A percentile compares a stretch with the other conserved stretches of the same genome.
phyloP scores from a whole-genome alignment of 2,113 vertebrate species.

The Notothenia coriiceps region DNA sequence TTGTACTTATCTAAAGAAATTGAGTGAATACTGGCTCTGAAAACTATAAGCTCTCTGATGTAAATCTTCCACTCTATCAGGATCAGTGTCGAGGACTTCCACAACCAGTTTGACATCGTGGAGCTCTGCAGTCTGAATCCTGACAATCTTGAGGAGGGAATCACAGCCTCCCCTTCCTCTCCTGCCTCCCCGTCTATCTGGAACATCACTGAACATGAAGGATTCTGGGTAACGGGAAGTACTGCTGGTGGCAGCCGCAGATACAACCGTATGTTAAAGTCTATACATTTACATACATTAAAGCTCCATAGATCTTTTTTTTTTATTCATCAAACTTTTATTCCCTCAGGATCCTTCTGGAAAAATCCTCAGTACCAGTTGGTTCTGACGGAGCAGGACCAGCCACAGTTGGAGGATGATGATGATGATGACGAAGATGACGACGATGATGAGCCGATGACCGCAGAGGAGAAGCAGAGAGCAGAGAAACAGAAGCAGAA shows the following conservation, averaged over 20 bases:
- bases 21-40: neutral
- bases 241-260: slow-evolving; percentile 83
- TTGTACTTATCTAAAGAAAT: neutral
- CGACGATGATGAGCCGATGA: slow-evolving; percentile 27
- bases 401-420: slow-evolving; percentile 55
- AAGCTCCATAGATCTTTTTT: neutral
- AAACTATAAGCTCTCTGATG: neutral
- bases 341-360: slow-evolving; percentile 79
- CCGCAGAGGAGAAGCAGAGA: slow-evolving; percentile 37
- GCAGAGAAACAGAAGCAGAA: slow-evolving; percentile 65
- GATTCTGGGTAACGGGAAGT: slow-evolving; percentile 80
- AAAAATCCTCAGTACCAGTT: slow-evolving; percentile 86
- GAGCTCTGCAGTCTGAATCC: slow-evolving; percentile 85
- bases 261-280: slow-evolving; percentile 64
- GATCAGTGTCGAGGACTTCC: slow-evolving; percentile 84
- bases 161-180: neutral
- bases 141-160: slow-evolving; percentile 63
- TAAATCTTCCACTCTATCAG: slow-evolving; percentile 52
- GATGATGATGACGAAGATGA: slow-evolving; percentile 44
- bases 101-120: slow-evolving; percentile 76
- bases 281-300: neutral
- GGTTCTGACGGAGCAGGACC: slow-evolving; percentile 74
- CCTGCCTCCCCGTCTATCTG: slow-evolving; percentile 44
- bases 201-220: slow-evolving; percentile 80
- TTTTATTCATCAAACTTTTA: neutral